These are phyloP conservation scores for Drosophila kanapiae DNA, from an alignment of 1,140 invertebrate species.

Conservation along the genomic window DNA sequence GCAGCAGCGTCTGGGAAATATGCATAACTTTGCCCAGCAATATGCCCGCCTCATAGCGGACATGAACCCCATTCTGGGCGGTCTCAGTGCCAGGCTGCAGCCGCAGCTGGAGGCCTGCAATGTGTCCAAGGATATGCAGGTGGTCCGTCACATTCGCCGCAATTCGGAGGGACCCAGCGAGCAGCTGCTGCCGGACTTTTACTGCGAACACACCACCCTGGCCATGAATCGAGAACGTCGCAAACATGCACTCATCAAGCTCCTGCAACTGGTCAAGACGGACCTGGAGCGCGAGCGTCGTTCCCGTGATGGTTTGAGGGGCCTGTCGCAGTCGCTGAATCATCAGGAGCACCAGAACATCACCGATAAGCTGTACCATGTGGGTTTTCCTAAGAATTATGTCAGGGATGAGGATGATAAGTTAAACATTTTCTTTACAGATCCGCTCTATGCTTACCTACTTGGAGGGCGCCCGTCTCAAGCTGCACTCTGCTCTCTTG, in stretches of 20 bases:
- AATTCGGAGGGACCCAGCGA: slow-evolving; percentile 87
- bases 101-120: slow-evolving; percentile 81
- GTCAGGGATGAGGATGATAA: not conserved
- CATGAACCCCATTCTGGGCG: slow-evolving; percentile 90
- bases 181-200: slow-evolving; percentile 96
- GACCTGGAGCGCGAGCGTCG: slow-evolving; percentile 94
- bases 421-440: slow-evolving; percentile 85
- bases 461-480: slow-evolving; percentile 95
- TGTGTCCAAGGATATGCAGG: slow-evolving; percentile 81
- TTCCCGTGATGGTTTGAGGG: slow-evolving; percentile 94
- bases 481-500: slow-evolving; percentile 92
- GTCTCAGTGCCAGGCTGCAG: slow-evolving; percentile 80
- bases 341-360: slow-evolving; percentile 96
- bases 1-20: slow-evolving; percentile 93
- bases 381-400: slow-evolving; percentile 77
- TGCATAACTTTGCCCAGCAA: slow-evolving; percentile 91
- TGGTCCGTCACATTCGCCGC: slow-evolving; percentile 82
- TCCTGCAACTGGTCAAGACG: slow-evolving; percentile 92
- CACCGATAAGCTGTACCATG: slow-evolving; percentile 95
- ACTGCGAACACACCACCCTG: slow-evolving; percentile 96
- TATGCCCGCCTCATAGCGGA: slow-evolving; percentile 92
- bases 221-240: slow-evolving; percentile 96
- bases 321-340: slow-evolving; percentile 95
- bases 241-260: slow-evolving; percentile 93
- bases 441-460: slow-evolving; percentile 97